Conservation (phyloP, 2,888 invertebrate genomes). For the Scaeva pyrastri region DNA sequence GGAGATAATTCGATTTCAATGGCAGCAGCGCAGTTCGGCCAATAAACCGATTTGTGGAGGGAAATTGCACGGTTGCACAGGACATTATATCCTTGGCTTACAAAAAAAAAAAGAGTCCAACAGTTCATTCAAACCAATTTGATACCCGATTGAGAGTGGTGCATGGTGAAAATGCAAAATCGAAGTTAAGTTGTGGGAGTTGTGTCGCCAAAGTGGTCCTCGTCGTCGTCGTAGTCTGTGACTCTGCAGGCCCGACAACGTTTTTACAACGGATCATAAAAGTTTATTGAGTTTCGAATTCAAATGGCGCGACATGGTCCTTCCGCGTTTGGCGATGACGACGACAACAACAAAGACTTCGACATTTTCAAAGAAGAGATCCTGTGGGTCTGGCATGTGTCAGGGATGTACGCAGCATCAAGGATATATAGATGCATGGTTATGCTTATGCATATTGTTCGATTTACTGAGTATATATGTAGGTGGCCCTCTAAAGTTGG, state of each 20-base stretch:
- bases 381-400: no score
- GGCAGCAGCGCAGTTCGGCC: slow-evolving; percentile 23
- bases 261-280: slow-evolving; percentile 72
- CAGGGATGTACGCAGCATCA: slow-evolving; percentile 2
- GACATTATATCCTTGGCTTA: slow-evolving; percentile 46
- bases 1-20: slow-evolving; percentile 70
- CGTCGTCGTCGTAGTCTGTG: neutral
- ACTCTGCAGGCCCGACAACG: slow-evolving; percentile 36
- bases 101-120: slow-evolving; percentile 20
- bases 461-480: slow-evolving; percentile 26
- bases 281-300: slow-evolving; percentile 65
- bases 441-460: slow-evolving; percentile 68
- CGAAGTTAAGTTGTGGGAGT: neutral
- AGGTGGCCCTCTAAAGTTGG: slow-evolving; percentile 36
- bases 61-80: slow-evolving; percentile 47
- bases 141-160: slow-evolving; percentile 55
- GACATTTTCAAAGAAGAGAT: neutral
- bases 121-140: slow-evolving; percentile 54
- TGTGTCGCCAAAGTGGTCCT: neutral
- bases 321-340: slow-evolving; percentile 25
- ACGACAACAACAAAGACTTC: neutral
- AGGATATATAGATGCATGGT: no score
- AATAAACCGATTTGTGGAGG: slow-evolving; percentile 66
- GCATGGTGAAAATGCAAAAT: slow-evolving; percentile 34
- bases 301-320: slow-evolving; percentile 62